A percentile compares a stretch with the other conserved stretches of the same genome.
Evolutionary conservation across 2,113 vertebrate genomes (phyloP).

Genomic region (Sander vitreus): DNA sequence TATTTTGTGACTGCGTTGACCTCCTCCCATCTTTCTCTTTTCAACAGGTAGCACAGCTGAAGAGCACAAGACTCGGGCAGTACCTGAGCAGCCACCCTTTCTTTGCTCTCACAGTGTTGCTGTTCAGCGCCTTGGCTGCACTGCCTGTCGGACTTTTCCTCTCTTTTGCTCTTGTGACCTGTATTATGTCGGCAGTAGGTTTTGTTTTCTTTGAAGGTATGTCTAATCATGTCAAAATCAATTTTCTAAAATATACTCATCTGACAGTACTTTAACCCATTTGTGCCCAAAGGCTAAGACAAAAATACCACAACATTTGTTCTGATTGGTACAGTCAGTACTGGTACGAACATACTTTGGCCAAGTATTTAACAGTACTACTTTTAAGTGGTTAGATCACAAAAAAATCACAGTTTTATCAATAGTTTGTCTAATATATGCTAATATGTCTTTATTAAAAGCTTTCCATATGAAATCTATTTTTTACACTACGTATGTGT

Average conservation of each 20-base stretch:
- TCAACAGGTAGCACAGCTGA: slow-evolving; percentile 85
- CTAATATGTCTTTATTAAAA: too few species aligned
- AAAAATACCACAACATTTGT: too few species aligned
- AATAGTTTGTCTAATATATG: too few species aligned
- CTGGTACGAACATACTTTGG: too few species aligned
- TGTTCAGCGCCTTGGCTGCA: slow-evolving; percentile 85
- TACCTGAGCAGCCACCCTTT: slow-evolving; percentile 90
- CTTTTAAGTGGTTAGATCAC: too few species aligned
- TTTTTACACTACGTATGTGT: too few species aligned
- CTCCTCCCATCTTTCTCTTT: slow-evolving; percentile 2
- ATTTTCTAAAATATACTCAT: neutral
- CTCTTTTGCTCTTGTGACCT: slow-evolving; percentile 83
- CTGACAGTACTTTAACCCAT: too few species aligned
- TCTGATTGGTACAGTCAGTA: too few species aligned
- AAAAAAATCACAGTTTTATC: too few species aligned
- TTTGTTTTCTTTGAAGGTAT: slow-evolving; percentile 91
- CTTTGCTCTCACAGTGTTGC: slow-evolving; percentile 83
- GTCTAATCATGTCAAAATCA: neutral
- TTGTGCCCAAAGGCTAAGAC: too few species aligned
- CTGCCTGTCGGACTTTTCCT: slow-evolving; percentile 90
- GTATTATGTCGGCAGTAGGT: slow-evolving; percentile 82
- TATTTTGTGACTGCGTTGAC: neutral
- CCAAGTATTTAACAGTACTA: too few species aligned
- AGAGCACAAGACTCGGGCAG: slow-evolving; percentile 85
- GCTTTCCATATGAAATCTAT: too few species aligned